phyloP scores from a whole-genome alignment of 2,113 vertebrate genomes.

The Gasterosteus nipponicus region DNA sequence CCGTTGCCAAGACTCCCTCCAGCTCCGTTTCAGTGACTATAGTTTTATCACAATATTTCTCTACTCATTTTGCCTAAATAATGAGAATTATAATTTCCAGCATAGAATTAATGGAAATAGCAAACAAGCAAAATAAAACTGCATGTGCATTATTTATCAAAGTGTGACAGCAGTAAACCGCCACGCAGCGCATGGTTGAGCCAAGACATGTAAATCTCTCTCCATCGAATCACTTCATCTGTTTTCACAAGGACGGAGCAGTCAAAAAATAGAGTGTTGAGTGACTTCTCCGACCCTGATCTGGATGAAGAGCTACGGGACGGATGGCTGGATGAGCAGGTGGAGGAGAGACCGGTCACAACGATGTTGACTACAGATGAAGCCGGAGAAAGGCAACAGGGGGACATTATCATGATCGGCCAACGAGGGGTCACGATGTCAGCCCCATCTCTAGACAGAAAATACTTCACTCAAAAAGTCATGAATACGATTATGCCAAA shows the following conservation, averaged over 20 bases:
- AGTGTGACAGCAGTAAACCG: background rate
- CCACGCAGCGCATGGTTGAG: background rate
- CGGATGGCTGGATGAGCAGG: background rate
- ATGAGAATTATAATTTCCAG: background rate
- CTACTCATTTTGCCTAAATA: background rate
- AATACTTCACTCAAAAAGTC: slow-evolving; percentile 63
- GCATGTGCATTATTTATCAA: background rate
- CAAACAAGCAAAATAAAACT: background rate
- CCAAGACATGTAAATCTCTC: background rate
- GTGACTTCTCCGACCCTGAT: background rate
- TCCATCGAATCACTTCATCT: background rate
- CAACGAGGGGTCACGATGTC: slow-evolving; percentile 66
- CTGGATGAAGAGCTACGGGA: slow-evolving; percentile 14
- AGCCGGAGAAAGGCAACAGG: slow-evolving; percentile 34
- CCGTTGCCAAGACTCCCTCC: background rate
- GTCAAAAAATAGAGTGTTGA: background rate
- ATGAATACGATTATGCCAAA: slow-evolving; percentile 75
- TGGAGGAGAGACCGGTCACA: slow-evolving; percentile 5
- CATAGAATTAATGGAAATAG: background rate
- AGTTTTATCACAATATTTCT: too few relatives aligned
- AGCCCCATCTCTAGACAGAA: slow-evolving; percentile 65
- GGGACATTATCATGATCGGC: slow-evolving; percentile 46
- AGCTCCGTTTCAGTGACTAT: background rate
- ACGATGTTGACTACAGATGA: slow-evolving; percentile 38
- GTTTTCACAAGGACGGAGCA: background rate